phyloP scores from a whole-genome alignment of 2,888 invertebrate genomes.

The Kryphioiulus occultus region DNA sequence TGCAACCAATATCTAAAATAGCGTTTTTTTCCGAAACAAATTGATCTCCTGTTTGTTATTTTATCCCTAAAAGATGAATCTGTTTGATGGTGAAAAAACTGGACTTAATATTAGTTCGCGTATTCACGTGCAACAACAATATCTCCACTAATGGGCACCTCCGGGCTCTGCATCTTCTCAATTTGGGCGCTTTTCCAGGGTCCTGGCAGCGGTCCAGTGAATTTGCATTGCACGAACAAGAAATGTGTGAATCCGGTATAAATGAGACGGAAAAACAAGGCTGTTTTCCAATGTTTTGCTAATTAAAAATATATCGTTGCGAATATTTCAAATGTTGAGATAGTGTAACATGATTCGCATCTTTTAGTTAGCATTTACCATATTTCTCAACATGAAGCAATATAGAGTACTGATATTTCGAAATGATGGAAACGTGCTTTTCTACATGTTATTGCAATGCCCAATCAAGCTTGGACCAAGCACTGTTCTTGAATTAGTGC shows the following conservation, averaged over 20 bases:
- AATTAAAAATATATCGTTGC: background rate
- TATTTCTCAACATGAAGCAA: too few relatives aligned
- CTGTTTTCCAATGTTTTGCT: background rate
- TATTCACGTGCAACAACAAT: background rate
- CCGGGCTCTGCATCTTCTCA: background rate
- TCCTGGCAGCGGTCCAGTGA: background rate
- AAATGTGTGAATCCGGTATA: background rate
- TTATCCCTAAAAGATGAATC: background rate
- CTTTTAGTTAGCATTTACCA: too few relatives aligned
- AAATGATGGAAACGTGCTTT: too few relatives aligned
- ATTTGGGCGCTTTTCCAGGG: background rate
- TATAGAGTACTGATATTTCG: too few relatives aligned
- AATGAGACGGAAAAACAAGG: background rate
- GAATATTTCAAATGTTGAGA: too few relatives aligned
- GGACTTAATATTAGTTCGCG: background rate
- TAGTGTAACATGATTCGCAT: too few relatives aligned
- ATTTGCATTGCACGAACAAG: background rate
- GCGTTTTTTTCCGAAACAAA: slow-evolving; percentile 14
- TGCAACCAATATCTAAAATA: background rate
- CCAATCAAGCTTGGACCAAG: too few relatives aligned
- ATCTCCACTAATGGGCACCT: background rate
- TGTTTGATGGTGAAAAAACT: background rate
- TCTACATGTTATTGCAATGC: too few relatives aligned
- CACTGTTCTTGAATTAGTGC: too few relatives aligned
- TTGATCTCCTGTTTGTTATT: background rate